Percentiles rank a stretch among this genome's conserved stretches.
Conservation (phyloP, 2,113 vertebrate genomes). For the Dunckerocampus dactyliophorus region DNA sequence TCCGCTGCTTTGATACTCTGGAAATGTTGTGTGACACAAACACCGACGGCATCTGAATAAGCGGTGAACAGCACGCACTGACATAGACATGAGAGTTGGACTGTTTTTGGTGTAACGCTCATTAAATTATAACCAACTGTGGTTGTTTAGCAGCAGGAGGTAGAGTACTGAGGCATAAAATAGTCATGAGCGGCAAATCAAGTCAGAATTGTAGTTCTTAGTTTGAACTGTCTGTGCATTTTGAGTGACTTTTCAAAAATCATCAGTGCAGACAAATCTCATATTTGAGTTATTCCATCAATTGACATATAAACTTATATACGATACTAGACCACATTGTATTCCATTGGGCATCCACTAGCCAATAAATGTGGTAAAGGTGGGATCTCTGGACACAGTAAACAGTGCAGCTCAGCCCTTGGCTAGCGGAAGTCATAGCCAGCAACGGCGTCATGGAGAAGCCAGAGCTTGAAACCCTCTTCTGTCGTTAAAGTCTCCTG, state of each 20-base stretch:
- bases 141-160: background rate
- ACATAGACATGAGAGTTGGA: background rate
- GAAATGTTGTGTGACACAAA: background rate
- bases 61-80: background rate
- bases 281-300: background rate
- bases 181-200: background rate
- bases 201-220: background rate
- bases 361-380: no score
- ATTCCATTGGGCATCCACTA: no score
- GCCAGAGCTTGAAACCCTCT: no score
- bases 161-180: constrained; percentile 1
- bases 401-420: no score
- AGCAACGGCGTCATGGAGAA: no score
- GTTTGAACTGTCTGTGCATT: background rate
- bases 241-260: background rate
- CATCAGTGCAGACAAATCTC: background rate
- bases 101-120: background rate
- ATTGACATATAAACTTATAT: background rate
- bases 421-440: no score
- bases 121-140: constrained; percentile 2
- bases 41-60: background rate
- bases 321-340: no score
- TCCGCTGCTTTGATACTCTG: background rate
- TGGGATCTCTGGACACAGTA: no score
- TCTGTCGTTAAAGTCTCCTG: no score